Conservation (phyloP, 2,888 invertebrate species). For the Spodoptera littoralis region DNA sequence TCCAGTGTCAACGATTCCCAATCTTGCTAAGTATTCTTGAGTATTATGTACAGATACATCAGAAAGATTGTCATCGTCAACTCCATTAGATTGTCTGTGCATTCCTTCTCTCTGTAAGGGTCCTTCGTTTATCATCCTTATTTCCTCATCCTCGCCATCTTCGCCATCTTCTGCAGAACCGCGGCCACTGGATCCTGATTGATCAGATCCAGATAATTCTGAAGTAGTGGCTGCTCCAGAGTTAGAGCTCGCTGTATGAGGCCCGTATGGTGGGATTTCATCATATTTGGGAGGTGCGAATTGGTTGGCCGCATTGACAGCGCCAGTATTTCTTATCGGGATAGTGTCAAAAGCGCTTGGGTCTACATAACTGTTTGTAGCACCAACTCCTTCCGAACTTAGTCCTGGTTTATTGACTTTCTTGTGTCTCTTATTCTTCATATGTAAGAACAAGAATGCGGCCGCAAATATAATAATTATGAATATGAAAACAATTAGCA, state of each 20-base stretch:
- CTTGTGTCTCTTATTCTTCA: constrained; percentile 94
- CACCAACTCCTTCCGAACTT: constrained; percentile 92
- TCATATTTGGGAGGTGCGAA: constrained; percentile 97
- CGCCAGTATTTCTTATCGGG: constrained; percentile 92
- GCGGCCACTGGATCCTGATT: constrained; percentile 98
- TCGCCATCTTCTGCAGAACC: constrained; percentile 98
- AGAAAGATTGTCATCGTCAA: constrained; percentile 92
- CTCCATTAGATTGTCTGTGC: constrained; percentile 88
- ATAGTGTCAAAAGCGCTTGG: constrained; percentile 97
- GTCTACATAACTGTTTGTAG: constrained; percentile 95
- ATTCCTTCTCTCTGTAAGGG: constrained; percentile 93
- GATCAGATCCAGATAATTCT: constrained; percentile 97
- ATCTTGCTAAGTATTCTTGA: constrained; percentile 97
- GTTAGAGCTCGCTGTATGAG: constrained; percentile 93
- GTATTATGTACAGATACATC: constrained; percentile 98
- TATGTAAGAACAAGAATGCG: constrained; percentile 95
- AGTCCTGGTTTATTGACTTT: constrained; percentile 94
- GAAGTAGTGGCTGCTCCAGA: constrained; percentile 95
- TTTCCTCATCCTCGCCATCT: constrained; percentile 98
- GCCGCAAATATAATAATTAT: constrained; percentile 95
- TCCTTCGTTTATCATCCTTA: constrained; percentile 98
- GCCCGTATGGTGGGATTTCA: constrained; percentile 95
- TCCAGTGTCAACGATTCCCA: constrained; percentile 96
- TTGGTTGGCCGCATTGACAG: constrained; percentile 89
- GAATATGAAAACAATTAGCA: constrained; percentile 94